Base-by-base conservation (phyloP, 2,888 invertebrate genomes). In the Drosophila meridionalis region DNA sequence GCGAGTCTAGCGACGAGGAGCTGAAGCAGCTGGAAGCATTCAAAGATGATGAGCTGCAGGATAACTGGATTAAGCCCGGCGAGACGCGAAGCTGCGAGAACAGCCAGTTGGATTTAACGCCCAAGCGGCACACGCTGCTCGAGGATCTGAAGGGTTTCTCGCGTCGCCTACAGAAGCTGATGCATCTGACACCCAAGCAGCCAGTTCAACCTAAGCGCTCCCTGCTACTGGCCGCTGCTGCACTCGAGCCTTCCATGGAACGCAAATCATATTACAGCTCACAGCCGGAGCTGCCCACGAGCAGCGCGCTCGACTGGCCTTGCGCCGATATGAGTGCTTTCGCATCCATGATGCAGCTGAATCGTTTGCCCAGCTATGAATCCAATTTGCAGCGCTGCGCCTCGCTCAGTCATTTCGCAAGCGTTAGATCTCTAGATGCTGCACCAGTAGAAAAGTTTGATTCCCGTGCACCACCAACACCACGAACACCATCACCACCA, bases 21-120 rank as follows among this genome's bases (percentile, higher is more conserved):
- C 76, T 68, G 20, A 76, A 65, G 28, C 70, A 63, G 4, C 53
- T 70, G 12, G 74, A 76, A 9, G 30, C 64, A 5, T 60, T 40
- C 30, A 67, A 76, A 4, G 73, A 89, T 34, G 85, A 86, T 3
- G 55, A 70, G 3, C 73, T 90, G 5, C 86, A 85, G 53, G 87
- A 83, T 26, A 91, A 91, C 42, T 93, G 93, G 92, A 93, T 93
- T 48, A 90, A 90, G 63, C 93, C 93, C 0, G 93, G 92, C 12
- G 87, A 84, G 34, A 82, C 80, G 3, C 84, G 89, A 4, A 91
- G 91, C 64, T 79, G 82, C 8, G 92, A 92, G 61, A 92, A 92
- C n/a, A 82, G 87, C 26, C 90, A 91, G 40, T 74, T 77, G 4
- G 85, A 90, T 4, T 64, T 89, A 61, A 70, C 74, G 8, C 83